These are phyloP conservation scores for Clarias fuscus DNA, from an alignment of 2,797 vertebrate genomes.

Conservation along the genomic window DNA sequence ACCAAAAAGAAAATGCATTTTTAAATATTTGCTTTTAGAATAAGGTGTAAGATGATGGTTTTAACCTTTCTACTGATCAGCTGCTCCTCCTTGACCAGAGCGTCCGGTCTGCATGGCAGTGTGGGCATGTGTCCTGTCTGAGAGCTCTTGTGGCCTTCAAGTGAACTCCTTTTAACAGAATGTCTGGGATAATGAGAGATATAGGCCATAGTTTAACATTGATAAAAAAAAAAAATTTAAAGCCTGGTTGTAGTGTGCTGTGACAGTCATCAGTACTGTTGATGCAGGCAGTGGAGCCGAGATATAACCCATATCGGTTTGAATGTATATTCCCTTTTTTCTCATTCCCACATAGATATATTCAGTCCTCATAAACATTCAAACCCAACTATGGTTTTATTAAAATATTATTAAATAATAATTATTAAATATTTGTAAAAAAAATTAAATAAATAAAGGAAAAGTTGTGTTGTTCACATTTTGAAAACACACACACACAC, in stretches of 20 bases:
- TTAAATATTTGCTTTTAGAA: not conserved
- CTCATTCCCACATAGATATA: too few species aligned
- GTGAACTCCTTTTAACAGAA: constrained; percentile 53
- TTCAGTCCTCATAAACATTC: too few species aligned
- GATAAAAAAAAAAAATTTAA: not conserved
- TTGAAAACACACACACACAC: too few species aligned
- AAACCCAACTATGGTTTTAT: too few species aligned
- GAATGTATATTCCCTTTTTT: too few species aligned
- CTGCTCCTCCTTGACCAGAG: constrained; percentile 58
- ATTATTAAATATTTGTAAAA: too few species aligned
- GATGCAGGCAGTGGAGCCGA: too few species aligned
- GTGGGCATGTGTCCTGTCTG: constrained; percentile 54
- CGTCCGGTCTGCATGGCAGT: constrained; percentile 58
- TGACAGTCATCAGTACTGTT: not conserved
- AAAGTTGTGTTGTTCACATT: too few species aligned
- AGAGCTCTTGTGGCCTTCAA: constrained; percentile 47
- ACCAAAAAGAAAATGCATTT: not conserved
- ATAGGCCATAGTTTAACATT: constrained; percentile 13
- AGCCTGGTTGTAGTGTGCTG: constrained; percentile 1
- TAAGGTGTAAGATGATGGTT: not conserved
- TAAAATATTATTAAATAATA: too few species aligned
- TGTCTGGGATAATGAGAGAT: constrained; percentile 45
- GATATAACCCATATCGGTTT: too few species aligned
- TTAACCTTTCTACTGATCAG: constrained; percentile 57
- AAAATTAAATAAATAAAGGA: too few species aligned